Conservation (phyloP, 2,888 invertebrate species). For the Liopterus haemorrhoidalis region DNA sequence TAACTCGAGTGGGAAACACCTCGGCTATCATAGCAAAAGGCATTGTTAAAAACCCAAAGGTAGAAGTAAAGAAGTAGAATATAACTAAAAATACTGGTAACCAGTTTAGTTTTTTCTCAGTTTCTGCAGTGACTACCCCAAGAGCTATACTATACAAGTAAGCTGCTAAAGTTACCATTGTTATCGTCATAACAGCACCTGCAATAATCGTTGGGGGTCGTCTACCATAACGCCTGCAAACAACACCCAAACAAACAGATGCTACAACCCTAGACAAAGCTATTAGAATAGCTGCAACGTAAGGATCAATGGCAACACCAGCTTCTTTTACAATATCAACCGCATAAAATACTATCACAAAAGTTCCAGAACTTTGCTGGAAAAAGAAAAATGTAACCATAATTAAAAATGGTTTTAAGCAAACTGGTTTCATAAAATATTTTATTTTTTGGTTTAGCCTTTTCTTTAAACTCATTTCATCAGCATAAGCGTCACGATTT, state of each 20-base stretch:
- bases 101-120: constrained; percentile 35
- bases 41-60: constrained; percentile 51
- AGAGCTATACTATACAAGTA: constrained; percentile 42
- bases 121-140: constrained; percentile 35
- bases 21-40: constrained; percentile 56
- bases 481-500: constrained; percentile 11
- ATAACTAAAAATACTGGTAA: constrained; percentile 47
- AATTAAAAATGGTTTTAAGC: constrained; percentile 47
- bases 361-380: constrained; percentile 54
- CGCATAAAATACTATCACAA: constrained; percentile 53
- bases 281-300: constrained; percentile 49
- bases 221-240: constrained; percentile 53
- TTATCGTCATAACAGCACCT: constrained; percentile 51
- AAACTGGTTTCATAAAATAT: constrained; percentile 42
- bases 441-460: constrained; percentile 35
- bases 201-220: constrained; percentile 54
- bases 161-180: constrained; percentile 48
- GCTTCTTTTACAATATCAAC: constrained; percentile 49
- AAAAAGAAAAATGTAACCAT: constrained; percentile 51
- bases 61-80: constrained; percentile 49
- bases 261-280: constrained; percentile 48
- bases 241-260: constrained; percentile 44
- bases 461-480: constrained; percentile 12
- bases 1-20: constrained; percentile 50
- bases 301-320: constrained; percentile 46